Percentiles rank a stretch among this genome's conserved stretches.
phyloP scores from a whole-genome alignment of 2,888 invertebrate species.

The Lapara coniferarum region DNA sequence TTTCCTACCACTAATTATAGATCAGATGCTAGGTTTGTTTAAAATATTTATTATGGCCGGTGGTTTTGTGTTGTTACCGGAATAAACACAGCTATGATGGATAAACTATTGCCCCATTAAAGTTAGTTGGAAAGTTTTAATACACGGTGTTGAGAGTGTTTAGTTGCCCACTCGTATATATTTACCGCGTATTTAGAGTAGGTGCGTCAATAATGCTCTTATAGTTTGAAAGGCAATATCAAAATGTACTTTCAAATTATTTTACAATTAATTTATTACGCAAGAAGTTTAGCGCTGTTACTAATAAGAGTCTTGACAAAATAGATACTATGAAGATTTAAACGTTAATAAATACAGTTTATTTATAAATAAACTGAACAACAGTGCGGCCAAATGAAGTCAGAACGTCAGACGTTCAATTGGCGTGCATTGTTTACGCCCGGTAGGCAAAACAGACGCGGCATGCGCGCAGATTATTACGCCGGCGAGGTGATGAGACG shows the following conservation, averaged over 20 bases:
- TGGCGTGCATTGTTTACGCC: constrained; percentile 1
- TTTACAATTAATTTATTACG: too few species aligned
- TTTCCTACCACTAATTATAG: constrained; percentile 59
- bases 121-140: constrained; percentile 6
- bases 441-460: constrained; percentile 2
- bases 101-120: constrained; percentile 31
- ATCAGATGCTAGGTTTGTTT: constrained; percentile 10
- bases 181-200: background rate
- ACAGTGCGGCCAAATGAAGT: background rate
- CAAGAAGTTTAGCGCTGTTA: too few species aligned
- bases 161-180: background rate
- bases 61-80: constrained; percentile 21
- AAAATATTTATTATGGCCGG: constrained; percentile 6
- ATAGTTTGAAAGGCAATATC: too few species aligned
- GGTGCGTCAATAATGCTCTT: background rate
- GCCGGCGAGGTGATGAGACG: constrained; percentile 44
- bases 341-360: too few species aligned
- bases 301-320: too few species aligned
- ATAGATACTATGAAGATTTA: too few species aligned
- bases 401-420: background rate
- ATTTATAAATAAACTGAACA: background rate
- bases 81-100: constrained; percentile 11
- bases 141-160: background rate
- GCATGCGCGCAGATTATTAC: constrained; percentile 38
- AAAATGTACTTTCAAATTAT: too few species aligned